These are phyloP conservation scores for Neodiprion pinetum DNA, from an alignment of 1,140 invertebrate species.

Conservation along the genomic window DNA sequence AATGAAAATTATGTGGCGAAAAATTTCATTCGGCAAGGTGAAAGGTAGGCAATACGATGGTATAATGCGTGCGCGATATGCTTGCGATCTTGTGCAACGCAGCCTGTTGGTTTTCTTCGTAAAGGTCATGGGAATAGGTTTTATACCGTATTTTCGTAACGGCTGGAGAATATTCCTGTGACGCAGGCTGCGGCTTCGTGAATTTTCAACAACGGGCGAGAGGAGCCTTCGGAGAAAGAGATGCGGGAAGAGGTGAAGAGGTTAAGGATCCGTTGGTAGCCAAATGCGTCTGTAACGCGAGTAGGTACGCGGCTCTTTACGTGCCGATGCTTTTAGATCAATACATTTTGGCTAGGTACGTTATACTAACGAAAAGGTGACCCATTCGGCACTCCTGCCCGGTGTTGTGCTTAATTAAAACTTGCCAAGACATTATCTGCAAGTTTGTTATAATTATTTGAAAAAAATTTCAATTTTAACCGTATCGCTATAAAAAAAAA, in stretches of 20 bases:
- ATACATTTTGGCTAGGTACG: not conserved
- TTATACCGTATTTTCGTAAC: constrained; percentile 1
- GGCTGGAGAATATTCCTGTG: not conserved
- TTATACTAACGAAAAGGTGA: not conserved
- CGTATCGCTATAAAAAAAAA: no score
- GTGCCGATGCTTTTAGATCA: not conserved
- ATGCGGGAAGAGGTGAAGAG: not conserved
- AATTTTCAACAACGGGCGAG: not conserved
- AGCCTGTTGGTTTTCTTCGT: not conserved
- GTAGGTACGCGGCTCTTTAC: not conserved
- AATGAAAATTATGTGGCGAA: no score
- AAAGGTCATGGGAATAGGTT: constrained; percentile 2
- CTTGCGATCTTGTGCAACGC: no score
- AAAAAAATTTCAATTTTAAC: no score
- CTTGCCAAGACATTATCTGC: no score
- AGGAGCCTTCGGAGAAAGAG: no score
- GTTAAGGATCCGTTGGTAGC: not conserved
- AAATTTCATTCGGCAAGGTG: no score
- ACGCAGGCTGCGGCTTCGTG: not conserved
- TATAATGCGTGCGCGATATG: no score
- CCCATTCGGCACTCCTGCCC: no score
- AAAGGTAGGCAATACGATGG: no score
- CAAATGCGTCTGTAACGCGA: not conserved
- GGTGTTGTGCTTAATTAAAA: no score
- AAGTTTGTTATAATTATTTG: no score